These are phyloP conservation scores for Eurystomus glaucurus DNA, from an alignment of 2,797 vertebrate genomes.

Conservation along the genomic window DNA sequence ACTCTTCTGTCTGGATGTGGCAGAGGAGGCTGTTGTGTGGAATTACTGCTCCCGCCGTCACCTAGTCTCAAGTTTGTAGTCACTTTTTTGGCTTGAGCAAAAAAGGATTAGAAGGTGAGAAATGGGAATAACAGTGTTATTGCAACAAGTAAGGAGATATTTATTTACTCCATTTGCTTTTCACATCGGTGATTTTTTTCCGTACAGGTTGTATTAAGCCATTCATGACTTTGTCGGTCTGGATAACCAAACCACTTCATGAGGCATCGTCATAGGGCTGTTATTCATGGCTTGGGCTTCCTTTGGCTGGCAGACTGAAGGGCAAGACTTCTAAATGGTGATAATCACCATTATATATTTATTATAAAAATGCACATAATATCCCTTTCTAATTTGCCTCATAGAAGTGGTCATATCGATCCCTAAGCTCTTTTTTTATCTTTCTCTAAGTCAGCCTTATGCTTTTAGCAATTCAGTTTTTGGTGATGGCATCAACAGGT, in stretches of 20 bases:
- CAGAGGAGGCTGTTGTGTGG: neutral
- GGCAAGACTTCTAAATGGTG: constrained; percentile 10
- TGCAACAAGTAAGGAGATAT: neutral
- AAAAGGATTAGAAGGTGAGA: neutral
- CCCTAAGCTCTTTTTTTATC: neutral
- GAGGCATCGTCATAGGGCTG: neutral
- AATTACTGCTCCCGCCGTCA: neutral
- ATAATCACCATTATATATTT: neutral
- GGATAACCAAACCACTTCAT: neutral
- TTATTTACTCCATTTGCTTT: neutral
- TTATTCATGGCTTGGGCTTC: neutral
- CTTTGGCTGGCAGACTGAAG: constrained; percentile 8
- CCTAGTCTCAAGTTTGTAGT: neutral
- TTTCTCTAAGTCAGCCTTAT: neutral
- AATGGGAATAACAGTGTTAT: neutral
- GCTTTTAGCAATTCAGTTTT: neutral
- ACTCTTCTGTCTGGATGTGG: neutral
- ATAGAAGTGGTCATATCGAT: neutral
- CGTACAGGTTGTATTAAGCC: neutral
- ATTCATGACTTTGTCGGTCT: neutral
- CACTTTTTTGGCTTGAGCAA: neutral
- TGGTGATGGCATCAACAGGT: constrained; percentile 1
- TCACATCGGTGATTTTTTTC: neutral
- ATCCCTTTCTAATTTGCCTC: neutral
- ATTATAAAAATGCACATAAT: neutral